phyloP scores from a whole-genome alignment of 92 coral and sea anemone species.

The Palythoa grandiflora region DNA sequence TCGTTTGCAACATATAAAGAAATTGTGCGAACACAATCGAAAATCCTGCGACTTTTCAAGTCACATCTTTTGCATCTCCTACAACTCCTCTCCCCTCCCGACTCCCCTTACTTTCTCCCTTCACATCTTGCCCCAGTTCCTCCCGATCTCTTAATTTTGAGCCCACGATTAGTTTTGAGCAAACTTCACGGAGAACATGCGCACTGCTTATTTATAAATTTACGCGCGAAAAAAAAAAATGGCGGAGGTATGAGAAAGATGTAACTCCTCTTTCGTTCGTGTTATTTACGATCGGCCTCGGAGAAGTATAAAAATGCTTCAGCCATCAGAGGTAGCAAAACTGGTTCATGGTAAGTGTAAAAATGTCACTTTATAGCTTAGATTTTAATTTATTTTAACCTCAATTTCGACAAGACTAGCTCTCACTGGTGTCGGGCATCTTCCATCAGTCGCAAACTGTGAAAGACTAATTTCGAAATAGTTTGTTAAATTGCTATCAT shows the following conservation, averaged over 20 bases:
- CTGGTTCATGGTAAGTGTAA: slow-evolving; percentile 33
- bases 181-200: not conserved
- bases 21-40: no score
- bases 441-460: not conserved
- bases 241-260: not conserved
- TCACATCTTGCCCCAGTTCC: no score
- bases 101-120: no score
- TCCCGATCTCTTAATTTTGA: not conserved
- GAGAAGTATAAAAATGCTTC: slow-evolving; percentile 12
- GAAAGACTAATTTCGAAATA: no score
- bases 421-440: not conserved
- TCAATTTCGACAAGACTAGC: not conserved
- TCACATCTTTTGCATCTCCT: no score
- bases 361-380: not conserved
- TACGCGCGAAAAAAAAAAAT: slow-evolving; percentile 42
- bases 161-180: slow-evolving; percentile 14
- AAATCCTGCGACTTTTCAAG: no score
- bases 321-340: slow-evolving; percentile 31
- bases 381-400: not conserved
- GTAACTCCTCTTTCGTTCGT: not conserved
- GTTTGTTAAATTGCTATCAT: no score
- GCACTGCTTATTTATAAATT: not conserved
- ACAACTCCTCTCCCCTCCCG: no score
- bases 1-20: no score
- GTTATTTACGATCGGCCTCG: slow-evolving; percentile 5